phyloP scores from a whole-genome alignment of 1,140 invertebrate genomes.

The Aradophagus sp. region DNA sequence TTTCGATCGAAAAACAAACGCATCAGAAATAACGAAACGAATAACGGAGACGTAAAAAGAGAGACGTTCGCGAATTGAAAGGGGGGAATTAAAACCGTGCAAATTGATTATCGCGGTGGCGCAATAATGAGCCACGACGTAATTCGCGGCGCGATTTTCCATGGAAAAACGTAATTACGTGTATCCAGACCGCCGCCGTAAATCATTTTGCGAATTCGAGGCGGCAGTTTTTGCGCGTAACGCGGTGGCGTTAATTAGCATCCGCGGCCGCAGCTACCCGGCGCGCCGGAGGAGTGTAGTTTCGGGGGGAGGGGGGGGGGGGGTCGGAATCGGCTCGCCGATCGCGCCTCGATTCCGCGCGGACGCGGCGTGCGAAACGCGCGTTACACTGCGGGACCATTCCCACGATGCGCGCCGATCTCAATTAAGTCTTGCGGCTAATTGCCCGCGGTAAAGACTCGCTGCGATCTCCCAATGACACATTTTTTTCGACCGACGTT shows the following conservation, averaged over 20 bases:
- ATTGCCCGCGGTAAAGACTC: no score
- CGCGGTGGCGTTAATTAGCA: constrained; percentile 47
- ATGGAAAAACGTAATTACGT: constrained; percentile 44
- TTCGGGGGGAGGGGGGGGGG: no score
- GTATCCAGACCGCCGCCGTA: constrained; percentile 37
- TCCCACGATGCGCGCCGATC: constrained; percentile 32
- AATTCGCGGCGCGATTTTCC: constrained; percentile 37
- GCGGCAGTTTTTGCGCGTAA: constrained; percentile 41
- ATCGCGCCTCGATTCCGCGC: constrained; percentile 33
- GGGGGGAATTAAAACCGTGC: constrained; percentile 16
- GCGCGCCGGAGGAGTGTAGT: no score
- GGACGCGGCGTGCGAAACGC: constrained; percentile 13
- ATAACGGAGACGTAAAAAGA: no score
- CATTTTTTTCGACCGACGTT: no score
- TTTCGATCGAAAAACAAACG: no score
- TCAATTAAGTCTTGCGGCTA: constrained; percentile 27
- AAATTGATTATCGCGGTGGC: constrained; percentile 12
- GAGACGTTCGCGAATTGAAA: background rate
- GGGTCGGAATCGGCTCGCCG: constrained; percentile 12
- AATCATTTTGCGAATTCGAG: constrained; percentile 42
- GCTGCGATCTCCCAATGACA: no score
- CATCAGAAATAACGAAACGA: no score
- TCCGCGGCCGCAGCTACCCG: constrained; percentile 31
- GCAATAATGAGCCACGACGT: constrained; percentile 24
- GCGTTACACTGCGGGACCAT: constrained; percentile 24